Evolutionary conservation across 2,113 vertebrate genomes (phyloP), one percentile per base, ranked within the genome.

Genomic region (Gulo gulo): DNA sequence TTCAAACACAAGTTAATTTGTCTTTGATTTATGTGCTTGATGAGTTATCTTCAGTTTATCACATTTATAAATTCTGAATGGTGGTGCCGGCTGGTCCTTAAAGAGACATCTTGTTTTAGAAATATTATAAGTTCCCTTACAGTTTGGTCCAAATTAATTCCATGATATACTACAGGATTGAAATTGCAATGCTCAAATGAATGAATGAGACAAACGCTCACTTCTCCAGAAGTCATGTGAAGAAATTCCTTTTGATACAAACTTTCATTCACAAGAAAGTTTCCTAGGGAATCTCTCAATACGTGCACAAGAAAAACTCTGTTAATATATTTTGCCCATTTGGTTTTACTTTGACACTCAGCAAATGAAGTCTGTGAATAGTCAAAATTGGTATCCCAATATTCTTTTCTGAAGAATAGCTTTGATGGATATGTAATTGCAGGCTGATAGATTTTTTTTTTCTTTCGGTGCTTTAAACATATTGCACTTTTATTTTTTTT

Each of bases 171-270:
- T 2, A 99, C 94, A 0, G 99, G 99, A 12, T 97, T 99, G 97
- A 99, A 99, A 98, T 99, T 99, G 0, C 98, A 98, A 98, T 99
- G 99, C 21, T 99, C 98, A 71, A 99, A 99, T 1, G 99, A 99
- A 39, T 99, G 97, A 34, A 99, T 98, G 1, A 99, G 98, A 0
- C 99, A 99, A 31, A 99, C 98, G 0, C 99, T 99, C 0, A 97
- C 98, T 29, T 95, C 92, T 18, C 95, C 97, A 0, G 98, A 92
- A 92, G 98, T 98, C 99, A 99, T 99, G 80, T 91, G 74, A 86
- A 50, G 89, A 87, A 93, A 76, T 34, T 57, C 81, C 91, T 91
- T 61, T 84, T 18, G 24, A 74, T 36, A 4, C 23, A 74, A 29
- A 42, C 23, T 82, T 73, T 42, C 20, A 26, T 42, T 52, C n/a